Percentiles rank a stretch among this genome's conserved stretches.
phyloP scores from a whole-genome alignment of 2,113 vertebrate species.

The Tretioscincus oriximinensis region DNA sequence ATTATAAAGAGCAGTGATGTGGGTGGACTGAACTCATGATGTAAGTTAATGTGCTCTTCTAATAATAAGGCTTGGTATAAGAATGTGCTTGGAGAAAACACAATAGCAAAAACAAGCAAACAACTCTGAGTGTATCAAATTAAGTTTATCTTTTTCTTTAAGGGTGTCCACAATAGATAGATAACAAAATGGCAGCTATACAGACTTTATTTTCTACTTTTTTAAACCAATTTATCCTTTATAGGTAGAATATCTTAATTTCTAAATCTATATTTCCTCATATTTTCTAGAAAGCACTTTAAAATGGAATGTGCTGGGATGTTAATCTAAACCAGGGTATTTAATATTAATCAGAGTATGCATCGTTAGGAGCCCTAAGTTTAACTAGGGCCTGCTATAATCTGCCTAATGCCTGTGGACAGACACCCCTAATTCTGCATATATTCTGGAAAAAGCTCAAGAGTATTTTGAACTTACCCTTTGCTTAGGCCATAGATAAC shows the following conservation, averaged over 20 bases:
- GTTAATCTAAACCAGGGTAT: too few species aligned
- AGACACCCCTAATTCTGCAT: too few species aligned
- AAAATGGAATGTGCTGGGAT: background rate
- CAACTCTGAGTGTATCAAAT: slow-evolving; percentile 25
- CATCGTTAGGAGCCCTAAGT: too few species aligned
- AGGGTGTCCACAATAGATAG: background rate
- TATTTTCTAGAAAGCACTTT: background rate
- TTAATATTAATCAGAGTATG: too few species aligned
- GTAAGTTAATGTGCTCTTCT: slow-evolving; percentile 43
- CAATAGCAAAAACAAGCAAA: slow-evolving; percentile 27
- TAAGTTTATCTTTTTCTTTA: background rate
- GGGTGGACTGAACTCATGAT: slow-evolving; percentile 25
- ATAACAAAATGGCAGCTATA: background rate
- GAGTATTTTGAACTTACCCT: slow-evolving; percentile 11
- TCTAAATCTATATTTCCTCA: background rate
- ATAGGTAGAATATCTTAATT: slow-evolving; percentile 33
- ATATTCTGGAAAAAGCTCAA: too few species aligned
- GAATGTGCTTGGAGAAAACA: slow-evolving; percentile 29
- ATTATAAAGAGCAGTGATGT: background rate
- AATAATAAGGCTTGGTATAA: slow-evolving; percentile 39
- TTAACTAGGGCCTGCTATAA: too few species aligned
- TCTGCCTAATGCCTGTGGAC: too few species aligned
- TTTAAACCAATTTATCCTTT: slow-evolving; percentile 19
- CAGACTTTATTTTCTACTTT: slow-evolving; percentile 1
- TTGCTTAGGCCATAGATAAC: slow-evolving; percentile 18